A percentile compares a stretch with the other conserved stretches of the same genome.
Conservation (phyloP, 2,888 invertebrate species). For the Deroplatys truncata region DNA sequence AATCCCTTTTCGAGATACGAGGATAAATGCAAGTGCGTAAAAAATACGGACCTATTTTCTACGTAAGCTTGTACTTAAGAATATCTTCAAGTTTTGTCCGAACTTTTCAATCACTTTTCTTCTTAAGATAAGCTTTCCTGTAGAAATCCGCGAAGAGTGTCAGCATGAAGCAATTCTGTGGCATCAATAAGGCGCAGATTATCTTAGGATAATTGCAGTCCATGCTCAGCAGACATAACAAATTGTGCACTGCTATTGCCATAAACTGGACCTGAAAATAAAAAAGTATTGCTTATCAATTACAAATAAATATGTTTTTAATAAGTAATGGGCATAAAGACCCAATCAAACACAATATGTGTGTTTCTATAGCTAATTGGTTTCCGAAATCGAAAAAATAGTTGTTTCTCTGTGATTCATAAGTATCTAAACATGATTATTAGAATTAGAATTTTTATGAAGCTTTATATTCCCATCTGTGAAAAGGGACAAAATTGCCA, state of each 20-base stretch:
- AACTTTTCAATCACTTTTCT: conserved; percentile 19
- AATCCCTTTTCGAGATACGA: neutral
- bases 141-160: conserved; percentile 58
- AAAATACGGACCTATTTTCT: neutral
- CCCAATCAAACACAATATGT: too few relatives aligned
- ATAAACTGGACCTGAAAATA: neutral
- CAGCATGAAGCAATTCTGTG: conserved; percentile 44
- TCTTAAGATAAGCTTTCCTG: conserved; percentile 50
- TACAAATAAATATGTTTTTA: too few relatives aligned
- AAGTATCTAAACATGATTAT: too few relatives aligned
- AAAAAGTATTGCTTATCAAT: neutral
- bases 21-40: neutral
- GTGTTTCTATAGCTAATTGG: too few relatives aligned
- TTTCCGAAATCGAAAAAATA: too few relatives aligned
- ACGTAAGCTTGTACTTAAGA: neutral
- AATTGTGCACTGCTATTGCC: neutral
- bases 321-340: too few relatives aligned
- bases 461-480: too few relatives aligned
- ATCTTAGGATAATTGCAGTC: neutral
- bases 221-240: neutral
- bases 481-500: too few relatives aligned
- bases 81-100: neutral
- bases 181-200: neutral
- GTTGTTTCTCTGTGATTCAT: too few relatives aligned
- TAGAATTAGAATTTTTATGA: too few relatives aligned